Conservation (phyloP, 2,113 vertebrate species). For the Euleptes europaea region DNA sequence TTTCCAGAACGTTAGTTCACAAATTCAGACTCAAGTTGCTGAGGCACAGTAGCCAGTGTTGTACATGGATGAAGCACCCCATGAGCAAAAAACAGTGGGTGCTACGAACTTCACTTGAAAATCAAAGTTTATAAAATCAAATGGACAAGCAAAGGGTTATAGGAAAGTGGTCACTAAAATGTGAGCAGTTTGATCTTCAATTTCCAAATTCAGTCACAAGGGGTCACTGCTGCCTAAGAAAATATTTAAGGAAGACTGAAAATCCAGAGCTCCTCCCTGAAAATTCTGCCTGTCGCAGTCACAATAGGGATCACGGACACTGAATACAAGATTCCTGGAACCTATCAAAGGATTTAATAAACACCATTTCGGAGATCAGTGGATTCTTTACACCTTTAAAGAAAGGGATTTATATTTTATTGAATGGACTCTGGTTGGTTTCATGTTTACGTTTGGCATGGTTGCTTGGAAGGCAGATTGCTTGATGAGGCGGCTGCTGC, state of each 20-base stretch:
- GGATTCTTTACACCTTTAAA: background rate
- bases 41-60: background rate
- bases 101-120: background rate
- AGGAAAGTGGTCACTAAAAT: background rate
- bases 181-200: background rate
- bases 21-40: background rate
- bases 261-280: background rate
- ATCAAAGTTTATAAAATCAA: background rate
- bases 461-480: background rate
- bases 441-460: background rate
- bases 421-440: background rate
- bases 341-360: background rate
- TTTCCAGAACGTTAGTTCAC: background rate
- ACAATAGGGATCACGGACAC: background rate
- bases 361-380: background rate
- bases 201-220: background rate
- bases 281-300: background rate
- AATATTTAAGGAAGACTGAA: background rate
- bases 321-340: background rate
- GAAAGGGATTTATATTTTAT: background rate
- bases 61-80: background rate
- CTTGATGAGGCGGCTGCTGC: background rate
- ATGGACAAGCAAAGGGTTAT: background rate
- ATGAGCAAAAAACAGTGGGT: background rate
- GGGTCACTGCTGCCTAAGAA: conserved; percentile 8